Base-by-base conservation (phyloP, 2,888 invertebrate genomes). In the Anoncus sp. region DNA sequence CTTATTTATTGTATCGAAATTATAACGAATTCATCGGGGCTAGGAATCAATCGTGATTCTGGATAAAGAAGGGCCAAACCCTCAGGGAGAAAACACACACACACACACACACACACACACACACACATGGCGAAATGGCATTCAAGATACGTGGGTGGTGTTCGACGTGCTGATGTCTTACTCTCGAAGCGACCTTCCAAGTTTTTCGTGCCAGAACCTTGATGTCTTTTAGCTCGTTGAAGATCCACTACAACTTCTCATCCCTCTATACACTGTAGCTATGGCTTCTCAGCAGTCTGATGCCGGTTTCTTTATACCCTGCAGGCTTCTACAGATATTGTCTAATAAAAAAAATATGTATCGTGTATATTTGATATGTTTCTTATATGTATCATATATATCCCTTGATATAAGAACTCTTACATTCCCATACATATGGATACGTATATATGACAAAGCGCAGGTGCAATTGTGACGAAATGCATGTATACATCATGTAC, bases 181-280 rank as follows among this genome's bases (percentile, higher is more conserved):
- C 57, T 72, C 72, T 45, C 55, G 51, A 70, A 51, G 24, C n/a
- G 45, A 24, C 55, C 71, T 71, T 55, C 40, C 47, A 47, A 65
- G 55, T 72, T 57, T 63, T 65, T 65, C 55, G 63, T 63, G 72
- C 72, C 72, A 72, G 43, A 38, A 63, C 14, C 57, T 72, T 45
- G 47, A 47, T 38, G 55, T 47, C 55, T 53, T 43, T 45, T 35
- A 40, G 70, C 24, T 43, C 20, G 35, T 18, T n/a, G 20, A 57
- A 57, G 31, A 62, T 71, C 55, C 51, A 55, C 63, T 57, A 45
- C 38, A 47, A 40, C 51, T 12, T n/a, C n/a, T n/a, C n/a, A n/a
- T n/a, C n/a, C n/a, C n/a, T n/a, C n/a, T n/a, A n/a, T n/a, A n/a
- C n/a, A n/a, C n/a, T n/a, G n/a, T 9, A 27, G 40, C 18, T 31